A percentile compares a stretch with the other conserved stretches of the same genome.
Conservation (phyloP, 2,797 vertebrate species). For the Macroramphosus scolopax region DNA sequence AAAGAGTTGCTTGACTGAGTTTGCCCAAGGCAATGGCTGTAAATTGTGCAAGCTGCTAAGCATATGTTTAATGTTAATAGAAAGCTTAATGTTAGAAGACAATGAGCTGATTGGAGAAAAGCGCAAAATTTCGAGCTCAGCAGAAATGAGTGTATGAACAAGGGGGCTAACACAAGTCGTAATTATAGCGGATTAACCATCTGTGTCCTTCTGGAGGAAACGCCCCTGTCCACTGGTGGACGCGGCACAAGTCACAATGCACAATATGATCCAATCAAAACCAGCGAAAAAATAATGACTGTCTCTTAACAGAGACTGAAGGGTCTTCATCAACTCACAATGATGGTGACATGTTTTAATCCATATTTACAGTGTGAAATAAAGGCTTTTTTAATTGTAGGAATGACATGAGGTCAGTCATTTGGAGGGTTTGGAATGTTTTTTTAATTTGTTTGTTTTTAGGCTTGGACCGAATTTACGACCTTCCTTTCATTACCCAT, state of each 20-base stretch:
- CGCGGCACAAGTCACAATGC: conserved; percentile 5
- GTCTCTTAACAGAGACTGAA: conserved; percentile 3
- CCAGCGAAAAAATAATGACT: background rate
- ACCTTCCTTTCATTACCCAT: conserved; percentile 22
- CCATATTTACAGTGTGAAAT: conserved; percentile 5
- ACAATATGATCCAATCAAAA: background rate
- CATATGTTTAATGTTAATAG: conserved; percentile 42
- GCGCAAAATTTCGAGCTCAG: conserved; percentile 22
- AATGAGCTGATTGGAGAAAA: conserved; percentile 31
- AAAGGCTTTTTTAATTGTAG: conserved; percentile 19
- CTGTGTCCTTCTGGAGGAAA: conserved; percentile 25
- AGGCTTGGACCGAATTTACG: conserved; percentile 15
- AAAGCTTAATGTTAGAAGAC: conserved; percentile 24
- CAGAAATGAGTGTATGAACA: conserved; percentile 31
- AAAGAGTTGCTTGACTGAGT: conserved; percentile 1
- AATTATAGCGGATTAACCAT: conserved; percentile 27
- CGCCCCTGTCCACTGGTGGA: conserved; percentile 5
- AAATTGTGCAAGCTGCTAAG: conserved; percentile 21
- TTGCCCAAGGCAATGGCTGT: conserved; percentile 15
- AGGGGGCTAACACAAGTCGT: conserved; percentile 10
- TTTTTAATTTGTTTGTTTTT: conserved; percentile 23
- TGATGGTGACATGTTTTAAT: conserved; percentile 23
- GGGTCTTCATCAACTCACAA: background rate
- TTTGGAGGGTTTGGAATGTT: conserved; percentile 1
- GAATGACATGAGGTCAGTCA: conserved; percentile 14